phyloP scores from a whole-genome alignment of 2,113 vertebrate genomes.

The human (Homo sapiens) region DNA sequence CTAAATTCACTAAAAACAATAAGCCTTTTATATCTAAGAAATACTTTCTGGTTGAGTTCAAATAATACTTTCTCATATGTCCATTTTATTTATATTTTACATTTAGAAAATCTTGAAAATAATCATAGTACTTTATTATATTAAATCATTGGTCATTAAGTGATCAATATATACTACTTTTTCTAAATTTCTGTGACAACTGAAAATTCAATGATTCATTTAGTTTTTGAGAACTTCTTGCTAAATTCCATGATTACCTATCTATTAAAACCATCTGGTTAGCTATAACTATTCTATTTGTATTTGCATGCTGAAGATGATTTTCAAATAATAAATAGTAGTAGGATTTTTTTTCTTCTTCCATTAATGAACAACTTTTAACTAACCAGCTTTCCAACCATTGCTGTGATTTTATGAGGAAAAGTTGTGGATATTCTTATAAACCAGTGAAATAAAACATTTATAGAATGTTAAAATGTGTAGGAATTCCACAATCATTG shows the following conservation, averaged over 20 bases:
- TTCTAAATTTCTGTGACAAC: slow-evolving; percentile 3
- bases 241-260: neutral
- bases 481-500: neutral
- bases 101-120: neutral
- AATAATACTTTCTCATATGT: neutral
- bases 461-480: neutral
- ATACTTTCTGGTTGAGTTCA: neutral
- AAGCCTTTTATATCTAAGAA: neutral
- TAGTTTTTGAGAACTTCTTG: neutral
- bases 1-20: neutral
- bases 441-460: neutral
- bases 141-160: neutral
- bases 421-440: neutral
- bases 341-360: neutral
- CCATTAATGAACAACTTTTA: slow-evolving; percentile 6
- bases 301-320: neutral
- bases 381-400: neutral
- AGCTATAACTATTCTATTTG: neutral
- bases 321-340: neutral
- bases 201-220: neutral
- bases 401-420: neutral
- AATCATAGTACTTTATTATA: neutral
- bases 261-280: neutral
- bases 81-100: neutral
- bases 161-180: neutral